A percentile compares a stretch with the other conserved stretches of the same genome.
These are phyloP conservation scores for Sebastes schlegelii DNA, from an alignment of 2,113 vertebrate species.

Conservation along the genomic window DNA sequence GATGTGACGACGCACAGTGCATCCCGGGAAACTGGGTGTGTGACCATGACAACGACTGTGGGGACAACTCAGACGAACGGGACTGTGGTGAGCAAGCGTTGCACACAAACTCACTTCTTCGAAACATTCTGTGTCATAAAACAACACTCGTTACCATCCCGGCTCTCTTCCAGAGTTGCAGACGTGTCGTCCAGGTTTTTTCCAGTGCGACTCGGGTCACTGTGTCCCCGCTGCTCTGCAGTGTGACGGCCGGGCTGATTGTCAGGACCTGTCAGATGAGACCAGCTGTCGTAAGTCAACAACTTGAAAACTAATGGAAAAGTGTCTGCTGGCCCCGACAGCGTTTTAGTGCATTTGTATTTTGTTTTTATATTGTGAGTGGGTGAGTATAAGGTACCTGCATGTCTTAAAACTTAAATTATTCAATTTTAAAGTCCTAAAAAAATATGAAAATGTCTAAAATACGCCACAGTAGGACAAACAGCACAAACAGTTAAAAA, in stretches of 20 bases:
- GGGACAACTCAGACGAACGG: conserved; percentile 81
- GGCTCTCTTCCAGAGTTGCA: conserved; percentile 70
- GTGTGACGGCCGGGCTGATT: conserved; percentile 78
- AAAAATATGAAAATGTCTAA: neutral
- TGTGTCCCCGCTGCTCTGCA: conserved; percentile 73
- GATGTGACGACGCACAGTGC: conserved; percentile 76
- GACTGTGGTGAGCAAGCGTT: conserved; percentile 75
- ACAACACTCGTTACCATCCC: neutral
- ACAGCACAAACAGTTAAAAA: neutral
- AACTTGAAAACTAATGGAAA: conserved; percentile 2
- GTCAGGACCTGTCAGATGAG: conserved; percentile 80
- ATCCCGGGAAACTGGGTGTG: conserved; percentile 81
- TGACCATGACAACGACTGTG: conserved; percentile 80
- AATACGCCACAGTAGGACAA: neutral
- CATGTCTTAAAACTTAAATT: neutral
- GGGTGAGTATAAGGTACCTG: neutral
- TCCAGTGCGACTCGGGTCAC: conserved; percentile 82
- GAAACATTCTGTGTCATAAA: neutral
- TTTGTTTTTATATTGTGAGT: neutral
- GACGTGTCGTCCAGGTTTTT: conserved; percentile 75
- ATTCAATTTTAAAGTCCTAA: neutral
- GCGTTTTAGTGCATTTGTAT: neutral
- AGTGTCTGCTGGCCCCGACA: neutral
- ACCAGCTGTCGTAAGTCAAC: conserved; percentile 79
- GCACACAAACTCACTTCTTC: neutral